These are phyloP conservation scores for Ephydatia muelleri DNA, from an alignment of 37 sponge, comb jelly and placozoan species.

Conservation along the genomic window DNA sequence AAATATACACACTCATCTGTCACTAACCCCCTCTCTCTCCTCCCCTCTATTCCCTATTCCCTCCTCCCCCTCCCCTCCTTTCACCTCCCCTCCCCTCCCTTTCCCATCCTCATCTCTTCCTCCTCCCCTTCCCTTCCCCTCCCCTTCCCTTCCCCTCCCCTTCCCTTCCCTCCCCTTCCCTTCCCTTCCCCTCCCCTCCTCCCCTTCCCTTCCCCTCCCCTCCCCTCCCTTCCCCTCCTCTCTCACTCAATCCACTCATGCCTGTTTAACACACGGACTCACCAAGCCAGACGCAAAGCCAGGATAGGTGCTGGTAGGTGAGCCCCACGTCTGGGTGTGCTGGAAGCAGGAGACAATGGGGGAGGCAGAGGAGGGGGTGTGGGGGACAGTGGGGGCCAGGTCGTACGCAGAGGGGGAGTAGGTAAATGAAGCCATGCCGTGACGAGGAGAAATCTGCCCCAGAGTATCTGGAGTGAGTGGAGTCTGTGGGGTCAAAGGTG, in stretches of 20 bases:
- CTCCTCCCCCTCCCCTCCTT: no score
- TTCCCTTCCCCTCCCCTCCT: not conserved
- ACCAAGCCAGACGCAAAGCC: slow-evolving; percentile 26
- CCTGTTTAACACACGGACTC: no score
- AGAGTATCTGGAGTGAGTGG: slow-evolving; percentile 64
- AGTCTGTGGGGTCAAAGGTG: slow-evolving; percentile 64
- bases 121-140: not conserved
- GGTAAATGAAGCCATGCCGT: slow-evolving; percentile 45
- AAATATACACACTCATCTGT: not conserved
- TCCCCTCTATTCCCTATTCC: no score
- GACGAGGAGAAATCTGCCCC: slow-evolving; percentile 65
- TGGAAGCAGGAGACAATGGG: slow-evolving; percentile 36
- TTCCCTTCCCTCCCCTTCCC: not conserved
- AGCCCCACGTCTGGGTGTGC: slow-evolving; percentile 10
- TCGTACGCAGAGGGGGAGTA: slow-evolving; percentile 54
- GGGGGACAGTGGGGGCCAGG: slow-evolving; percentile 7
- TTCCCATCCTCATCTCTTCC: not conserved
- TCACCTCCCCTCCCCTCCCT: not conserved
- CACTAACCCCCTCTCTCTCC: no score
- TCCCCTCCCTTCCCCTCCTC: not conserved
- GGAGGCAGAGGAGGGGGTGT: slow-evolving; percentile 32
- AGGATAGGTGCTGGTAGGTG: not conserved
- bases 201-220: not conserved
- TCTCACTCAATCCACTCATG: no score
- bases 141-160: not conserved